Percentiles rank a stretch among this genome's conserved stretches.
Conservation (phyloP, 2,797 vertebrate genomes). For the Pogonophryne albipinna region DNA sequence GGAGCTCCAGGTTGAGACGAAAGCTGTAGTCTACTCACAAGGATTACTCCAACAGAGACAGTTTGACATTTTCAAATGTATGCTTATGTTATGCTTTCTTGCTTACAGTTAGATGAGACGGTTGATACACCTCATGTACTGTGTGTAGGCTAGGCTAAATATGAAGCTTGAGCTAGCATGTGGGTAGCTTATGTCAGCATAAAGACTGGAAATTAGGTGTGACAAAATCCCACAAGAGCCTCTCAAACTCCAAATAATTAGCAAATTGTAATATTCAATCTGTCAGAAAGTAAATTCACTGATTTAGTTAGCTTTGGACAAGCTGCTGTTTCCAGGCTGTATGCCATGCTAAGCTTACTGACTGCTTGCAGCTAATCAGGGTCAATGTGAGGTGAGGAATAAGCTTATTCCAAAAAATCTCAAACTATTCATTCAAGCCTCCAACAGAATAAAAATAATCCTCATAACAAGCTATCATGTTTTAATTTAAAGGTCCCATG, state of each 20-base stretch:
- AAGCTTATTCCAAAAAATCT: neutral
- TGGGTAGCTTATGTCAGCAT: neutral
- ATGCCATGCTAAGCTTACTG: neutral
- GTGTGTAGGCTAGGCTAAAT: neutral
- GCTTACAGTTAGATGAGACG: neutral
- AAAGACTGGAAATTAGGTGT: no score
- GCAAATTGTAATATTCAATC: neutral
- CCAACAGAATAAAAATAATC: neutral
- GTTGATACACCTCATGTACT: neutral
- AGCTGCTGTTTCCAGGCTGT: neutral
- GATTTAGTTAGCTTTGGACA: neutral
- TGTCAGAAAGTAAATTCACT: neutral
- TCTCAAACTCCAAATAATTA: neutral
- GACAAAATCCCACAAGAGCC: neutral
- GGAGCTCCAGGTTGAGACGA: no score
- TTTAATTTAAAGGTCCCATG: neutral
- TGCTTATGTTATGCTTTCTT: neutral
- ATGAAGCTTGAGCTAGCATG: neutral
- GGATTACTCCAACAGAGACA: no score
- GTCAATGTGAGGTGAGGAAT: neutral
- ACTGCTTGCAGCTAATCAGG: neutral
- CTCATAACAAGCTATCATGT: neutral
- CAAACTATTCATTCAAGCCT: slow-evolving; percentile 1
- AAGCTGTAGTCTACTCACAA: no score
- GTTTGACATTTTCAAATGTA: neutral